Conservation (phyloP, 64 coral and sea anemone species). For the Exaiptasia diaphana region DNA sequence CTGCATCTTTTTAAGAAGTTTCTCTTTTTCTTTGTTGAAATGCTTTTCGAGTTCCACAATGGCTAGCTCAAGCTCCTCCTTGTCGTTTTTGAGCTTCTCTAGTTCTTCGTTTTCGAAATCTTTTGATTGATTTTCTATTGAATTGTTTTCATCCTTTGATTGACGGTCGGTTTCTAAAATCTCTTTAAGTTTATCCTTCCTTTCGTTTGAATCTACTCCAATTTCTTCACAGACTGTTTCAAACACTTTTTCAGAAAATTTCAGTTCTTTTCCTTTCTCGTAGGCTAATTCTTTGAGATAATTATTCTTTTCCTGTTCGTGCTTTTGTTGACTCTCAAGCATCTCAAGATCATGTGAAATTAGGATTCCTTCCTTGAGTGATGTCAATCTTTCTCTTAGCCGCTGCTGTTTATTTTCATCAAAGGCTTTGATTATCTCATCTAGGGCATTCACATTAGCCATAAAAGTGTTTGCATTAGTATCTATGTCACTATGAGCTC, state of each 20-base stretch:
- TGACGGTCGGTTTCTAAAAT: background rate
- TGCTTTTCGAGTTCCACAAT: constrained; percentile 41
- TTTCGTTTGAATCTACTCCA: background rate
- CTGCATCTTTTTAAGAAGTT: constrained; percentile 48
- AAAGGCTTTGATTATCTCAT: background rate
- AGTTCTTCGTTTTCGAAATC: background rate
- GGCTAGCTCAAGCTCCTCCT: constrained; percentile 33
- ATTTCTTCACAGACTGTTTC: background rate
- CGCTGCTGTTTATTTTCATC: background rate
- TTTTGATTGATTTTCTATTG: background rate
- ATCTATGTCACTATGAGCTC: no score
- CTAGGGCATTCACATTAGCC: constrained; percentile 40
- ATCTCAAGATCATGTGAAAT: constrained; percentile 54
- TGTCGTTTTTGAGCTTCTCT: constrained; percentile 31
- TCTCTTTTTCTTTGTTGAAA: constrained; percentile 51
- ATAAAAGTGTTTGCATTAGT: background rate
- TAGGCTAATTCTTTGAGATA: constrained; percentile 46
- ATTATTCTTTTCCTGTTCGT: constrained; percentile 35
- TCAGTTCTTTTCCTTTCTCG: constrained; percentile 27
- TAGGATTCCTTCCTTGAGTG: constrained; percentile 1
- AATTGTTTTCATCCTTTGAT: background rate
- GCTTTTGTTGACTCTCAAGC: constrained; percentile 17
- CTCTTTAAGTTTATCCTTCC: background rate
- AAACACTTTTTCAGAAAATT: background rate
- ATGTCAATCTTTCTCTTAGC: constrained; percentile 33